Base-by-base conservation (phyloP, 2,888 invertebrate genomes). In the Poecilobothrus nobilitatus region DNA sequence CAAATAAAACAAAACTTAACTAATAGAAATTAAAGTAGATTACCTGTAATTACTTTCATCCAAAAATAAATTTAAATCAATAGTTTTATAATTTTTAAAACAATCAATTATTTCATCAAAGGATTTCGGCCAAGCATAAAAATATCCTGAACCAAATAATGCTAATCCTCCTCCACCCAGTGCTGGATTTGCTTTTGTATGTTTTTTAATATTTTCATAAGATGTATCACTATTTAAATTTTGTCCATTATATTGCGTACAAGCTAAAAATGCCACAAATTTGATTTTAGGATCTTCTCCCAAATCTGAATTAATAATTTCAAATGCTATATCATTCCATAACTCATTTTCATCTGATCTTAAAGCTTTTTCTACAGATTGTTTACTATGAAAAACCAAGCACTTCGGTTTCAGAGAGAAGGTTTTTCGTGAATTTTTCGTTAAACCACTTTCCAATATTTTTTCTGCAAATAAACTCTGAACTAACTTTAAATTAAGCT, bases 161-260 rank as follows among this genome's bases (percentile, higher is more conserved):
- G 96, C 97, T 70, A 97, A 83, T 0, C 95, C 95, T 34, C 96
- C 96, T 20, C 93, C 92, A 62, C 96, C 96, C 70, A 96, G 83
- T 0, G 96, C 95, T n/a, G 92, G 92, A 80, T 95, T 91, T 0
- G 89, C 94, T 78, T 89, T 87, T 9, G 91, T 89, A 72, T 89
- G 83, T 2, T 85, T 84, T 74, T 89, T 83, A 41, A 89, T 87
- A 77, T 89, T 90, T 67, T 88, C 87, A 77, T 91, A 89, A 0
- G 87, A 86, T 78, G 85, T 85, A 65, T 87, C 85, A 72, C 85
- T 86, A 66, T 87, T 85, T 4, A 85, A 83, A 63, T 80, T 86
- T 1, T 74, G 84, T 7, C 89, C 89, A 75, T 88, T 84, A 80
- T 91, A 95, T 75, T 88, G 84, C 0, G 95, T 95, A 79, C 94